A percentile compares a stretch with the other conserved stretches of the same genome.
These are phyloP conservation scores for Hylomyscus alleni DNA, from an alignment of 2,797 vertebrate species.

Conservation along the genomic window DNA sequence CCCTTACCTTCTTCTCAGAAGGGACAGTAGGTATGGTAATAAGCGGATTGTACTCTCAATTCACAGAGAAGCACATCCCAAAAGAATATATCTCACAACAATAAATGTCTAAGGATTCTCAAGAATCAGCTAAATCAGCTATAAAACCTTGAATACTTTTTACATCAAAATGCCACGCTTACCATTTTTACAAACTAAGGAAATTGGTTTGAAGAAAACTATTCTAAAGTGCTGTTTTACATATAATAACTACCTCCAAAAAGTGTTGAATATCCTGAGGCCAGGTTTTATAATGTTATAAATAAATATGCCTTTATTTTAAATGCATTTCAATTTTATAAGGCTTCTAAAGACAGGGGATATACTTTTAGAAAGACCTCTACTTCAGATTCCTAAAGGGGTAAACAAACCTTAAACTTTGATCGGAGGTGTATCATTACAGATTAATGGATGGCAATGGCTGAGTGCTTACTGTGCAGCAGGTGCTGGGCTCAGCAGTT, in stretches of 20 bases:
- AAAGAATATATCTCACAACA: background rate
- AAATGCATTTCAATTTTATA: conserved; percentile 62
- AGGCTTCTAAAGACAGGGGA: conserved; percentile 46
- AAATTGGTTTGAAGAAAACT: conserved; percentile 67
- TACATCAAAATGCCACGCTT: conserved; percentile 70
- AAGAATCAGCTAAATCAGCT: conserved; percentile 62
- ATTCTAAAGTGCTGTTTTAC: conserved; percentile 54
- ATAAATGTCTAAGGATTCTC: conserved; percentile 55
- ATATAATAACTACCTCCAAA: conserved; percentile 34
- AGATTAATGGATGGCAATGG: background rate
- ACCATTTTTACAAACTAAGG: conserved; percentile 57
- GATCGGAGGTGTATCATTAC: conserved; percentile 2
- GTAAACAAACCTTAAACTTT: background rate
- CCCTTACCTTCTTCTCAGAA: conserved; percentile 3
- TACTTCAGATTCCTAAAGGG: conserved; percentile 20
- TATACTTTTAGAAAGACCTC: conserved; percentile 52
- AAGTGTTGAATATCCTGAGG: conserved; percentile 22
- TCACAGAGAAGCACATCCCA: background rate
- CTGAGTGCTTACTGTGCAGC: background rate
- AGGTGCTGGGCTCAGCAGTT: background rate
- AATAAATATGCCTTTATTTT: conserved; percentile 67
- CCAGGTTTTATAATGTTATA: conserved; percentile 57
- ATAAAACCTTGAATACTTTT: conserved; percentile 61
- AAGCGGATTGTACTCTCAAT: background rate
- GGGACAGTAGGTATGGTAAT: no score